These are phyloP conservation scores for Speoplatyrhinus poulsoni DNA, from an alignment of 2,113 vertebrate genomes.

Conservation along the genomic window DNA sequence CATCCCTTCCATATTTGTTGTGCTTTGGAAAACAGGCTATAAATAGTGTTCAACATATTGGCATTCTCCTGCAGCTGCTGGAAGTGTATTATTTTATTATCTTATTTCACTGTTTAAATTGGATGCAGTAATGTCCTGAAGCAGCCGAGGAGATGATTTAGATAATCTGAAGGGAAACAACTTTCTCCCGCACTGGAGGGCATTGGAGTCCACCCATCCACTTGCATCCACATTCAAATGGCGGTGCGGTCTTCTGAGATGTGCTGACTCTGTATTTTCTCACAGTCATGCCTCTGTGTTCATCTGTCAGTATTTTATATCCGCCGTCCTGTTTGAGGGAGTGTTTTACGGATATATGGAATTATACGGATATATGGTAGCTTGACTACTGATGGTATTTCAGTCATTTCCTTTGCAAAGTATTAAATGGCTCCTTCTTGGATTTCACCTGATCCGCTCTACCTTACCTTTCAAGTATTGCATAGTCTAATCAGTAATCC, in stretches of 20 bases:
- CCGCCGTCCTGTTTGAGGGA: too few species aligned
- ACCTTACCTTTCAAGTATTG: too few species aligned
- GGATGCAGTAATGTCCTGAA: conserved; percentile 55
- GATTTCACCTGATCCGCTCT: too few species aligned
- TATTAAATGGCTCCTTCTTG: too few species aligned
- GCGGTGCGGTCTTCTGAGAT: conserved; percentile 16
- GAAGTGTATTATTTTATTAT: conserved; percentile 36
- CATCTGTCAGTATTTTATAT: conserved; percentile 46
- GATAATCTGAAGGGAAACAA: conserved; percentile 52
- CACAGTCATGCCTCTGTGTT: conserved; percentile 21
- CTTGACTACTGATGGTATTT: too few species aligned
- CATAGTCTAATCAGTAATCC: too few species aligned
- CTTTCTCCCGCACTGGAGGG: conserved; percentile 40
- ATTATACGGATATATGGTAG: too few species aligned
- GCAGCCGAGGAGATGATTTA: conserved; percentile 62
- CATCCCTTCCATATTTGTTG: conserved; percentile 13
- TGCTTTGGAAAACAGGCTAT: conserved; percentile 5
- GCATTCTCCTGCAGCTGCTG: conserved; percentile 11
- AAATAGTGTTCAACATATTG: conserved; percentile 43
- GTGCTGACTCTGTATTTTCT: conserved; percentile 39
- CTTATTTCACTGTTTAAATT: conserved; percentile 51
- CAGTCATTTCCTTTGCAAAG: too few species aligned
- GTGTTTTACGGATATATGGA: too few species aligned
- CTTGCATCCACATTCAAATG: conserved; percentile 36
- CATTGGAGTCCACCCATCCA: conserved; percentile 42